These are phyloP conservation scores for Cichlasoma orientale DNA, from an alignment of 2,797 vertebrate genomes.

Conservation along the genomic window DNA sequence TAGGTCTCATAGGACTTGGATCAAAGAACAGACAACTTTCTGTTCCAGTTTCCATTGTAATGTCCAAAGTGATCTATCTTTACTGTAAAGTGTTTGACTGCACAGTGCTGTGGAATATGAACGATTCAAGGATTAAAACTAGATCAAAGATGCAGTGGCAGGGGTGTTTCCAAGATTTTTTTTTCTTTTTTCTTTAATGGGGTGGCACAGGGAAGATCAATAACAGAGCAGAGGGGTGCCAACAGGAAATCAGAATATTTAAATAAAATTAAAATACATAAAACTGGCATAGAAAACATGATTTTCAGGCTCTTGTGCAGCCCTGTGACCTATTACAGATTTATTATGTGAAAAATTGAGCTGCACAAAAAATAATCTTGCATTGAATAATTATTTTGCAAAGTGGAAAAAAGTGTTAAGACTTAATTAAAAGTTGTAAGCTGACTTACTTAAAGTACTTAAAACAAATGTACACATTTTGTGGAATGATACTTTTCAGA, in stretches of 20 bases:
- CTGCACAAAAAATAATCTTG: background rate
- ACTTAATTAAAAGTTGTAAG: background rate
- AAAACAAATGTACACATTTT: background rate
- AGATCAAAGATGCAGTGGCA: slow-evolving; percentile 37
- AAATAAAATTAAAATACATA: background rate
- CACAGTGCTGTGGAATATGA: slow-evolving; percentile 11
- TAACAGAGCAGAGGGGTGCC: background rate
- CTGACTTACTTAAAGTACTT: background rate
- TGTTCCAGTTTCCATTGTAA: slow-evolving; percentile 53
- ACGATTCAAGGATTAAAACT: slow-evolving; percentile 41
- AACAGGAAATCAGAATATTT: background rate
- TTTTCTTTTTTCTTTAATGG: background rate
- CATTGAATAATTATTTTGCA: too few species aligned
- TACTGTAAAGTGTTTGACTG: slow-evolving; percentile 22
- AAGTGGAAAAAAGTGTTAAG: too few species aligned
- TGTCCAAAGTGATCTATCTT: slow-evolving; percentile 68
- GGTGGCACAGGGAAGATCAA: background rate
- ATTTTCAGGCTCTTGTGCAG: background rate
- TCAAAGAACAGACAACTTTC: slow-evolving; percentile 53
- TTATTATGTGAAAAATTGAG: accelerated
- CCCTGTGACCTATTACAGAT: background rate
- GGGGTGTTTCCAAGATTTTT: background rate
- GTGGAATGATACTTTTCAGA: background rate
- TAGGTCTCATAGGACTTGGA: slow-evolving; percentile 64
- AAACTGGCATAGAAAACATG: background rate